These are phyloP conservation scores for Lycodopsis pacificus DNA, from an alignment of 2,797 vertebrate genomes.

Conservation along the genomic window DNA sequence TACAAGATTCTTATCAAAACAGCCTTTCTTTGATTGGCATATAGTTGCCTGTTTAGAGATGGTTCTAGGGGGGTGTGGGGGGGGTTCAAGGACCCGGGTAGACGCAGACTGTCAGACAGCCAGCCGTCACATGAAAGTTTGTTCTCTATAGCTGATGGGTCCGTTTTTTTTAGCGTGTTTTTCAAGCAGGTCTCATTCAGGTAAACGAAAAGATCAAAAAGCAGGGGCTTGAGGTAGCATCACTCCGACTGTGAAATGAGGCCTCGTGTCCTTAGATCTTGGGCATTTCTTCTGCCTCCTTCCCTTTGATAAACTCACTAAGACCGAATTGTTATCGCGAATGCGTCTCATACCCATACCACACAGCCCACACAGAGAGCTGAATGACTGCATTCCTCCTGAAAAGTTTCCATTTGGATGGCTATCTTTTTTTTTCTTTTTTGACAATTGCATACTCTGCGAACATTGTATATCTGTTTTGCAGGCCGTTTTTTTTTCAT, in stretches of 20 bases:
- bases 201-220: conserved; percentile 78
- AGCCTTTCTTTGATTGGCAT: conserved; percentile 49
- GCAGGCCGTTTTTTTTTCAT: conserved; percentile 64
- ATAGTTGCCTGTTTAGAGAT: conserved; percentile 42
- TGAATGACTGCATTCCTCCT: conserved; percentile 43
- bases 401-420: conserved; percentile 65
- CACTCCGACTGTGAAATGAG: conserved; percentile 65
- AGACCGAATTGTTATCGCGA: conserved; percentile 64
- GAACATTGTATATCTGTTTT: conserved; percentile 72
- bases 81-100: neutral
- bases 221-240: conserved; percentile 49
- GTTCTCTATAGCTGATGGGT: conserved; percentile 59
- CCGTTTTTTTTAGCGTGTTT: conserved; percentile 51
- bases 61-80: neutral
- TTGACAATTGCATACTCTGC: conserved; percentile 63
- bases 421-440: conserved; percentile 52
- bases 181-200: conserved; percentile 57
- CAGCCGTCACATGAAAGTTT: conserved; percentile 67
- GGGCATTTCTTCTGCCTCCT: conserved; percentile 52
- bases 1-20: conserved; percentile 27
- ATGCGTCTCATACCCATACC: conserved; percentile 46
- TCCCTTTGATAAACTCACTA: conserved; percentile 60
- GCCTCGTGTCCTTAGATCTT: conserved; percentile 68
- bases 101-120: conserved; percentile 43
- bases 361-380: conserved; percentile 30